phyloP scores from a whole-genome alignment of 2,888 invertebrate genomes.

The Teleogryllus oceanicus region DNA sequence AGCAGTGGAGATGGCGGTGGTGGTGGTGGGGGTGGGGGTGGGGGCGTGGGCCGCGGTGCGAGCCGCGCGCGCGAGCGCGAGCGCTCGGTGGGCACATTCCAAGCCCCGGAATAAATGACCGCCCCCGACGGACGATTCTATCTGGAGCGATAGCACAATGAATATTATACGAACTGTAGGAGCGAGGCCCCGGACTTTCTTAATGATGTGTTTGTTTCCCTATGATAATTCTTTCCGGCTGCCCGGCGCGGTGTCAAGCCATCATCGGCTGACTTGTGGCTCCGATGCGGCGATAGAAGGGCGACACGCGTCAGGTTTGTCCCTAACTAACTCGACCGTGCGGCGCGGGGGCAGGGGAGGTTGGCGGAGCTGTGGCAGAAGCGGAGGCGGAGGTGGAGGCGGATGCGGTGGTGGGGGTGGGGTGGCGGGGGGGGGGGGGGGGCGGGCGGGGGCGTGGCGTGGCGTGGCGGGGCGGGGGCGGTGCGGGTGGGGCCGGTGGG shows the following conservation, averaged over 20 bases:
- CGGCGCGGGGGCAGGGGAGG: too few relatives aligned
- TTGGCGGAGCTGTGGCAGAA: too few relatives aligned
- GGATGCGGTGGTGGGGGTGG: too few relatives aligned
- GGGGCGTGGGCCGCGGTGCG: too few relatives aligned
- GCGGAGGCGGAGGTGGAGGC: too few relatives aligned
- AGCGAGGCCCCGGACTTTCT: neutral
- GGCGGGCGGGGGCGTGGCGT: too few relatives aligned
- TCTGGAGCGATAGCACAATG: slow-evolving; percentile 18
- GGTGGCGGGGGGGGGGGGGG: too few relatives aligned
- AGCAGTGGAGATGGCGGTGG: too few relatives aligned
- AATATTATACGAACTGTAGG: slow-evolving; percentile 18
- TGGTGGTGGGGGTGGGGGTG: too few relatives aligned
- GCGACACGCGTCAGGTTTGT: neutral
- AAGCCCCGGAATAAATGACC: neutral
- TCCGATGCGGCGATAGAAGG: neutral
- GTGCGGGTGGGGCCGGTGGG: too few relatives aligned
- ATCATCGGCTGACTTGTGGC: slow-evolving; percentile 18
- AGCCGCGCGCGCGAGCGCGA: neutral
- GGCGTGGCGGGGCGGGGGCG: too few relatives aligned
- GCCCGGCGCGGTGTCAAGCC: neutral
- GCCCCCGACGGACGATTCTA: neutral
- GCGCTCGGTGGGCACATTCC: neutral
- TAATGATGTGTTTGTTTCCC: slow-evolving; percentile 18
- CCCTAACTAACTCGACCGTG: neutral
- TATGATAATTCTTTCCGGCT: neutral